Conservation (phyloP, 2,113 vertebrate species). For the Zosterops hypoxanthus region DNA sequence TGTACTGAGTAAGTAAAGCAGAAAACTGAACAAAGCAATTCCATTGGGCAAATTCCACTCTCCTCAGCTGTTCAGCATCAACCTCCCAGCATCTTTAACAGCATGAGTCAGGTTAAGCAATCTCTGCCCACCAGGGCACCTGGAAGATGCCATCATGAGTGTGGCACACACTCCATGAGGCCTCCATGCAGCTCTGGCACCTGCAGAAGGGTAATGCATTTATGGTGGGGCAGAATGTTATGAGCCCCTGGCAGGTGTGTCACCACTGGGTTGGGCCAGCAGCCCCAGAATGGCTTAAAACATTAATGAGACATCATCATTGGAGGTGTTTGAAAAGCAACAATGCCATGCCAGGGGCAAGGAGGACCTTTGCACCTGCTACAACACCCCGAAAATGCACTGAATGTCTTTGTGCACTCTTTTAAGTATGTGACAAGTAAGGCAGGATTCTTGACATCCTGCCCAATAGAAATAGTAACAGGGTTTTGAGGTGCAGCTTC, state of each 20-base stretch:
- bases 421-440: not conserved
- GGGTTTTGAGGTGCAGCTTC: not conserved
- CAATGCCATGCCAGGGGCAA: too few species aligned
- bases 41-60: not conserved
- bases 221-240: not conserved
- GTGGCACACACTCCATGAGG: accelerated
- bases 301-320: not conserved
- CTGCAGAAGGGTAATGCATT: not conserved
- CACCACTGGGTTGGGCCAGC: not conserved
- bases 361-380: not conserved
- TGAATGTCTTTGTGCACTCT: not conserved
- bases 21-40: not conserved
- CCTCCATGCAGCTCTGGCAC: accelerated
- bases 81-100: not conserved
- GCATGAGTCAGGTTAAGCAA: not conserved
- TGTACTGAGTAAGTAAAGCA: not conserved
- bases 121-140: accelerated
- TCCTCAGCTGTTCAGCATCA: not conserved
- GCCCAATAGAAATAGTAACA: not conserved
- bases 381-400: not conserved
- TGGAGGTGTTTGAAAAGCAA: not conserved
- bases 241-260: not conserved
- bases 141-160: not conserved
- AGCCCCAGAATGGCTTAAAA: not conserved
- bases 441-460: not conserved